These are phyloP conservation scores for Chelonoidis abingdonii DNA, from an alignment of 2,113 vertebrate genomes.

Conservation along the genomic window DNA sequence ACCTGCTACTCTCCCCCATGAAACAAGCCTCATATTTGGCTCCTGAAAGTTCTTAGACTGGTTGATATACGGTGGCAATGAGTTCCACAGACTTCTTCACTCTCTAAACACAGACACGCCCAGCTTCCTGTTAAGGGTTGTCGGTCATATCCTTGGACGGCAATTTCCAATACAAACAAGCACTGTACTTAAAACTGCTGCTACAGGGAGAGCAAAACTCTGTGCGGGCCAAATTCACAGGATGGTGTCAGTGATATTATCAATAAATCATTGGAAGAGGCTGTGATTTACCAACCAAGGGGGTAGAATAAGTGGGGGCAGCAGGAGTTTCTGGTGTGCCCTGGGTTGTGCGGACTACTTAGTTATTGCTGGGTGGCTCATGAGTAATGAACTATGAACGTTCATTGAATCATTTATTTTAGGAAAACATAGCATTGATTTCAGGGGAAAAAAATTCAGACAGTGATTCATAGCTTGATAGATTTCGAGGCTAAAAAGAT, in stretches of 20 bases:
- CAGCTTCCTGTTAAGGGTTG: not conserved
- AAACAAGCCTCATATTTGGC: not conserved
- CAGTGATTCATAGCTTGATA: not conserved
- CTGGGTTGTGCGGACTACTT: not conserved
- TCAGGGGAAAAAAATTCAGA: not conserved
- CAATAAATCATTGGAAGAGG: not conserved
- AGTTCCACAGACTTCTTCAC: not conserved
- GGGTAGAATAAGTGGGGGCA: not conserved
- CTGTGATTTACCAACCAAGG: not conserved
- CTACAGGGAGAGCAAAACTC: not conserved
- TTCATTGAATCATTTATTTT: not conserved
- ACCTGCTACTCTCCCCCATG: not conserved
- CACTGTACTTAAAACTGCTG: not conserved
- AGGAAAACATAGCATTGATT: not conserved
- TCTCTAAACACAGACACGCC: not conserved
- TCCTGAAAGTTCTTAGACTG: not conserved
- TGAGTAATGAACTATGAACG: not conserved
- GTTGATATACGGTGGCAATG: not conserved
- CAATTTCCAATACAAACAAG: not conserved
- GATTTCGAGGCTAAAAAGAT: not conserved
- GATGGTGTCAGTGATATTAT: not conserved
- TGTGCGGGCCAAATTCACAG: not conserved
- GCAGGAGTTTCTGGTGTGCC: not conserved
- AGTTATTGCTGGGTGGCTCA: not conserved
- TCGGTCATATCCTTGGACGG: fast-evolving